Evolutionary conservation across 2,113 vertebrate species (phyloP).

Genomic region (Leucopternis melanops): DNA sequence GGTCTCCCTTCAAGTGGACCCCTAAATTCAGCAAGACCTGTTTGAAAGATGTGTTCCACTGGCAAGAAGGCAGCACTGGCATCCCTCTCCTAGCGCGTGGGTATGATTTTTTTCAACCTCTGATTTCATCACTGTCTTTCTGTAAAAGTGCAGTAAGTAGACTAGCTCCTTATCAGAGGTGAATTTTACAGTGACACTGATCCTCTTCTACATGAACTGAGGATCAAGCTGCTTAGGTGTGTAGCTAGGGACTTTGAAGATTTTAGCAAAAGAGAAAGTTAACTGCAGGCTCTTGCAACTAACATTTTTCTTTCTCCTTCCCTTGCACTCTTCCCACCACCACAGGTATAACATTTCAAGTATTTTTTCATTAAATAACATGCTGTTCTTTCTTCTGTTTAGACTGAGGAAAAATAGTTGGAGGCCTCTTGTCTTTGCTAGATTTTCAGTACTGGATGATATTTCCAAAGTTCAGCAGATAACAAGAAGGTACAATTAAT

Average conservation of each 20-base stretch:
- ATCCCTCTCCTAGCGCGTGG: neutral
- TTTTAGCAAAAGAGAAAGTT: neutral
- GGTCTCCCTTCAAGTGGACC: accelerated
- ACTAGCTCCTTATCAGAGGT: neutral
- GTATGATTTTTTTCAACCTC: neutral
- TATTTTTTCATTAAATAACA: neutral
- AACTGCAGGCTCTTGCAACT: neutral
- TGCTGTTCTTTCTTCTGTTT: neutral
- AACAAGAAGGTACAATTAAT: neutral
- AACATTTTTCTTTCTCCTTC: neutral
- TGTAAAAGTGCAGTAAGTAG: neutral
- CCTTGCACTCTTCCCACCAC: accelerated
- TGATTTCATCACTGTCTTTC: neutral
- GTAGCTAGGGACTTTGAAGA: neutral
- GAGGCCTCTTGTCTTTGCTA: neutral
- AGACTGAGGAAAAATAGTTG: neutral
- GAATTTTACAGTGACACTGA: neutral
- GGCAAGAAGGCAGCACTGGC: neutral
- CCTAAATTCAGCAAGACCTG: neutral
- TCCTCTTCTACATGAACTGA: neutral
- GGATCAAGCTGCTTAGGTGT: neutral
- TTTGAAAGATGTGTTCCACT: neutral
- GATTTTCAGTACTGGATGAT: neutral
- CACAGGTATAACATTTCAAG: neutral
- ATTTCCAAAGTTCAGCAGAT: conserved; percentile 8